phyloP scores from a whole-genome alignment of 2,797 vertebrate genomes.

The Arnoldichthys spilopterus region DNA sequence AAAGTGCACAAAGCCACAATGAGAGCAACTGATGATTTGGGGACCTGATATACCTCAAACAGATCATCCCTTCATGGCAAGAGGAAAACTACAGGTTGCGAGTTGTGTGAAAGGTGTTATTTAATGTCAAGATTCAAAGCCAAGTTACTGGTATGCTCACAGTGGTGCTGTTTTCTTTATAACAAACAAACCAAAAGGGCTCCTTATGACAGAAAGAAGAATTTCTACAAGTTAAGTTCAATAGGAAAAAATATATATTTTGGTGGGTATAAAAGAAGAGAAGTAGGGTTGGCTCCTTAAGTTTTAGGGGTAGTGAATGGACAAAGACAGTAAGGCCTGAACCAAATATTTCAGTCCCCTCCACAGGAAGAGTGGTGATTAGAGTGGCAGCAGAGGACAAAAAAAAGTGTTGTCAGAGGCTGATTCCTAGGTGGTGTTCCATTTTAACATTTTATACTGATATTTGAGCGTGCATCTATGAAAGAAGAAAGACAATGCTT shows the following conservation, averaged over 20 bases:
- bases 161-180: conserved; percentile 65
- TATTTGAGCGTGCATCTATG: not conserved
- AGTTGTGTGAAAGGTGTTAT: conserved; percentile 43
- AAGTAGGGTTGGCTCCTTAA: not conserved
- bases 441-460: conserved; percentile 20
- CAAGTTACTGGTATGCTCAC: conserved; percentile 66
- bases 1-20: conserved; percentile 56
- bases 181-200: conserved; percentile 44
- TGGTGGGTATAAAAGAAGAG: not conserved
- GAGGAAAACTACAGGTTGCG: conserved; percentile 42
- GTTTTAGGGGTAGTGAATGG: not conserved
- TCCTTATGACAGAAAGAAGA: conserved; percentile 46
- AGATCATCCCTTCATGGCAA: conserved; percentile 39
- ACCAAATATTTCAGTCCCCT: not conserved
- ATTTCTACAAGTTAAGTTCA: conserved; percentile 42
- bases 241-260: conserved; percentile 4
- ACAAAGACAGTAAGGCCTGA: not conserved
- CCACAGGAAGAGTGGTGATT: not conserved
- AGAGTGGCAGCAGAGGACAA: not conserved
- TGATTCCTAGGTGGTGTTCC: conserved; percentile 16
- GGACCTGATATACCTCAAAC: conserved; percentile 47
- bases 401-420: conserved; percentile 2
- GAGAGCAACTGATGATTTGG: conserved; percentile 42
- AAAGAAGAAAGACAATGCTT: conserved; percentile 1
- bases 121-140: conserved; percentile 59